Evolutionary conservation across 1,140 invertebrate species (phyloP).

Genomic region (Araneus ventricosus): DNA sequence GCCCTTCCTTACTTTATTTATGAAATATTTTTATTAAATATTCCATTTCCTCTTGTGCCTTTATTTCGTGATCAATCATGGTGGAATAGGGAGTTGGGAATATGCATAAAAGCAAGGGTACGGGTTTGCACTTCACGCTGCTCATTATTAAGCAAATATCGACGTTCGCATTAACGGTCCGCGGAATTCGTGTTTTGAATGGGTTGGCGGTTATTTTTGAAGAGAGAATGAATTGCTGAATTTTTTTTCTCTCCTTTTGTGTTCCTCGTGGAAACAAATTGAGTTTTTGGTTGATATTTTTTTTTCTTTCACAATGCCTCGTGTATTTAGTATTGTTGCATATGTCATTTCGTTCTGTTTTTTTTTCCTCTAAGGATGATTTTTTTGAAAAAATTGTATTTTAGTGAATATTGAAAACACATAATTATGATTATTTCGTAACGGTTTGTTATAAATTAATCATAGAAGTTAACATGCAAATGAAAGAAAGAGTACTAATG

Average conservation of each 20-base stretch:
- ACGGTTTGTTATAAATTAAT: too few relatives aligned
- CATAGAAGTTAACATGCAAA: too few relatives aligned
- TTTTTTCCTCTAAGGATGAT: not conserved
- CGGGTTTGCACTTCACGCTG: not conserved
- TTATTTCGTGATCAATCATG: slow-evolving; percentile 54
- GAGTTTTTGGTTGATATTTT: not conserved
- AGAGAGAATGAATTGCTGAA: not conserved
- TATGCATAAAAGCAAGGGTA: not conserved
- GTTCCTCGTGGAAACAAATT: slow-evolving; percentile 12
- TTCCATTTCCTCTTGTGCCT: slow-evolving; percentile 6
- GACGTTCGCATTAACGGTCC: slow-evolving; percentile 55
- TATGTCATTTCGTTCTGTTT: not conserved
- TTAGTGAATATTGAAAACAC: too few relatives aligned
- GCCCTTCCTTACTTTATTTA: slow-evolving; percentile 30
- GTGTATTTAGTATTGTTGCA: not conserved
- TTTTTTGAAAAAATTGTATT: too few relatives aligned
- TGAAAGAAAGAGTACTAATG: too few relatives aligned
- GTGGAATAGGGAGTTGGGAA: not conserved
- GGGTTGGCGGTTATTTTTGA: slow-evolving; percentile 8
- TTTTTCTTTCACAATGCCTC: not conserved
- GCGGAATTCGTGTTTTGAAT: slow-evolving; percentile 29
- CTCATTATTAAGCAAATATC: slow-evolving; percentile 64
- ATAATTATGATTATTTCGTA: too few relatives aligned
- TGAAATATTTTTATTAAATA: slow-evolving; percentile 61
- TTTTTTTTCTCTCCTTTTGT: slow-evolving; percentile 5